Conservation (phyloP, 1,140 invertebrate species). For the Thrips palmi region DNA sequence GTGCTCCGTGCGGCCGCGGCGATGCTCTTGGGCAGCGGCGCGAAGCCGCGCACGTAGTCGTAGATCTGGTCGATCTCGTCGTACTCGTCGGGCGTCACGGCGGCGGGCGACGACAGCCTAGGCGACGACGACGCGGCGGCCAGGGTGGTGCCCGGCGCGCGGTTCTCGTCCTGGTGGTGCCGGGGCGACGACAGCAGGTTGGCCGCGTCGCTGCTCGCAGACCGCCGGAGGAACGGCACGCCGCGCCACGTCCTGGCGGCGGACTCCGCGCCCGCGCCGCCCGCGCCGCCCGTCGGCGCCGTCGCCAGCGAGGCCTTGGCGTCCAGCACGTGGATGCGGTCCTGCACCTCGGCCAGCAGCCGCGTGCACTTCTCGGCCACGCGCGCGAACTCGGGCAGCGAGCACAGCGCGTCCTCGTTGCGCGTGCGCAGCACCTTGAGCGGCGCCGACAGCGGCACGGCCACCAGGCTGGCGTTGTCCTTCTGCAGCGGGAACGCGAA, state of each 20-base stretch:
- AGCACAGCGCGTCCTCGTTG: slow-evolving; percentile 63
- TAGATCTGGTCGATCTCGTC: slow-evolving; percentile 95
- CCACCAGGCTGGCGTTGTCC: slow-evolving; percentile 54
- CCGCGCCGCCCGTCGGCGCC: slow-evolving; percentile 26
- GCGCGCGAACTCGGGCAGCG: slow-evolving; percentile 59
- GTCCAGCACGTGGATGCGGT: slow-evolving; percentile 56
- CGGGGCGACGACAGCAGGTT: slow-evolving; percentile 29
- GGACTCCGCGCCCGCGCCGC: slow-evolving; percentile 20
- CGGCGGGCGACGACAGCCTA: too few relatives aligned
- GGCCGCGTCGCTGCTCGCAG: slow-evolving; percentile 50
- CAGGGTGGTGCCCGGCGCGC: slow-evolving; percentile 27
- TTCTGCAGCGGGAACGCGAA: slow-evolving; percentile 68
- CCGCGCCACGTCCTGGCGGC: slow-evolving; percentile 18
- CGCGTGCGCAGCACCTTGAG: slow-evolving; percentile 66
- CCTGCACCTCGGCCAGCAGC: slow-evolving; percentile 61
- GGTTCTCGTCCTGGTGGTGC: slow-evolving; percentile 27
- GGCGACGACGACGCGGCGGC: slow-evolving; percentile 25
- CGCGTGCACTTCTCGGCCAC: slow-evolving; percentile 61
- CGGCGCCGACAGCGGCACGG: slow-evolving; percentile 66
- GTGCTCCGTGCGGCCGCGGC: neutral
- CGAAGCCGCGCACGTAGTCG: slow-evolving; percentile 82
- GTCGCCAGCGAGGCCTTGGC: slow-evolving; percentile 50
- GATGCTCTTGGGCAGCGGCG: slow-evolving; percentile 66
- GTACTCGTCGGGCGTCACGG: slow-evolving; percentile 57
- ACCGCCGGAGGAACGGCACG: slow-evolving; percentile 35